Base-by-base conservation (phyloP, 2,113 vertebrate species). In the Chascanopsetta lugubris region DNA sequence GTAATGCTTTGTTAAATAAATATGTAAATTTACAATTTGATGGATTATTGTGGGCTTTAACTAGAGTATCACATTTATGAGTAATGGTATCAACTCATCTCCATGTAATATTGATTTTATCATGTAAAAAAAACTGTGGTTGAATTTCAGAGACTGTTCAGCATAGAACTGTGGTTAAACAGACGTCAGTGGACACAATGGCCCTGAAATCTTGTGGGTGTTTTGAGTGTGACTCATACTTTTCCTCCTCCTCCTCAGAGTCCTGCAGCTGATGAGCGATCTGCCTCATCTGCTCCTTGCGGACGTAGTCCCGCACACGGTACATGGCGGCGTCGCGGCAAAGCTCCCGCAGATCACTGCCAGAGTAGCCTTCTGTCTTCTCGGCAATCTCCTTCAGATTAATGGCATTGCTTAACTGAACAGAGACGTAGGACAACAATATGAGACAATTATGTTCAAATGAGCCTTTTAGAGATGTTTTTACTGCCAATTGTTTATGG, bases 281-380 rank as follows among this genome's bases (percentile, higher is more conserved):
- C 80, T 91, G 91, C 70, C 84, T 90, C 90, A 94, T 93, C 77
- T 94, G 92, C 75, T 93, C 92, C 79, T 92, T 93, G 65, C 91
- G 92, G 60, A 93, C 83, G 8, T 91, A 94, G 72, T 94, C 92
- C 12, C 93, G 60, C 20, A 94, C 90, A 2, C 90, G 83, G 72
- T 94, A 93, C 84, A 93, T 82, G 79, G 93, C 90, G 0, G 92
- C 93, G 0, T 94, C 93, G 0, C 93, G 87, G 61, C 93, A 94
- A 6, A 93, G 80, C 83, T 94, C 93, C 34, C 88, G 67, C 46
- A 94, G 89, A 84, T 94, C 93, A 0, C 93, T 94, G 80, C 92
- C 92, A 0, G 92, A 93, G 71, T 89, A 93, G 2, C 90, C 90
- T 0, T 79, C 77, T 0, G 92, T 93, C 78, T 84, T 92, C 67